Percentiles rank a stretch among this genome's conserved stretches.
These are phyloP conservation scores for Rhipidura dahli DNA, from an alignment of 2,113 vertebrate genomes.

Conservation along the genomic window DNA sequence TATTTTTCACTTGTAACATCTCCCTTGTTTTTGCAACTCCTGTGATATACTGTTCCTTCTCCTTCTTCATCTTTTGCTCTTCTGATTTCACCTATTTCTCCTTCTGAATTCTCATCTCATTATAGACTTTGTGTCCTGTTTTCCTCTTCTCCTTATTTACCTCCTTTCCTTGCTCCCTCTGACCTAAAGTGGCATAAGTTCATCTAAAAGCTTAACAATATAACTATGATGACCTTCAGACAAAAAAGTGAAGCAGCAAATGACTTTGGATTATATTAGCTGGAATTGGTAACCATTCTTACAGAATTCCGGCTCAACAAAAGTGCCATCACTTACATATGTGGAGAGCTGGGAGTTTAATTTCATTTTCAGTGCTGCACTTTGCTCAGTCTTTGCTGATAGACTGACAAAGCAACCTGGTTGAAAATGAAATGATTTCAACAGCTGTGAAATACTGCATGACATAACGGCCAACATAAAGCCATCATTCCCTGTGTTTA, in stretches of 20 bases:
- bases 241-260: background rate
- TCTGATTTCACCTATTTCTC: background rate
- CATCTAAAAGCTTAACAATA: background rate
- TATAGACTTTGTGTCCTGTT: background rate
- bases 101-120: background rate
- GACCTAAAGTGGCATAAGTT: background rate
- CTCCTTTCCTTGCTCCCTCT: background rate
- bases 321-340: background rate
- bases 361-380: background rate
- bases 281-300: background rate
- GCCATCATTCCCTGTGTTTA: constrained; percentile 53
- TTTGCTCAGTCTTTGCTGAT: constrained; percentile 7
- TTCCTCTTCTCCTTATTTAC: background rate
- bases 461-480: constrained; percentile 41
- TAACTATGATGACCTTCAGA: background rate
- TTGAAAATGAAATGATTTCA: constrained; percentile 62
- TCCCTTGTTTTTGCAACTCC: background rate
- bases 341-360: constrained; percentile 22
- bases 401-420: constrained; percentile 36
- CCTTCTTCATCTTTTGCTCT: background rate
- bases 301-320: background rate
- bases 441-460: constrained; percentile 57
- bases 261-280: background rate
- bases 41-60: background rate
- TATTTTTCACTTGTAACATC: background rate